Base-by-base conservation (phyloP, 2,113 vertebrate genomes). In the Mesocricetus auratus region DNA sequence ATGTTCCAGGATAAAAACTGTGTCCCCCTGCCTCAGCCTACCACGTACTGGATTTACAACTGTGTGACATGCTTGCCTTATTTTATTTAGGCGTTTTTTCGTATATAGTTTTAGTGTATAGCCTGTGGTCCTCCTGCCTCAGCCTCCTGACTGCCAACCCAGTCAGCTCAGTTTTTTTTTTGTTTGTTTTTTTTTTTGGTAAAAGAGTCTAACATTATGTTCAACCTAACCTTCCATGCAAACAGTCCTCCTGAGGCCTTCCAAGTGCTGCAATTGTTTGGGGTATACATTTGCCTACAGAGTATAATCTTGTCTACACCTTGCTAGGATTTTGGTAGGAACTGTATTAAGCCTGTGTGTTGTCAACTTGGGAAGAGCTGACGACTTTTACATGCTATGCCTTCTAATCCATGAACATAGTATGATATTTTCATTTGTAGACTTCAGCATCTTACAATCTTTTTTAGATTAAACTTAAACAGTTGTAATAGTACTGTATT, bases 401-500 rank as follows among this genome's bases (percentile, higher is more conserved):
- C 24, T 85, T 66, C 60, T 17, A 45, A 10, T 62, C 58, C 81
- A 47, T 45, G 42, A 77, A 26, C 24, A 77, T 29, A 15, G 2
- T 75, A 31, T 50, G 45, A 47, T 29, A 77, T 16, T 50, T 75
- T 39, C 71, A 82, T 39, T 64, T 64, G 39, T 64, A 85, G 39
- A 31, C 58, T 42, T 62, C 8, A 45, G 58, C 26, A 64, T 58
- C 3, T n/a, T 58, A 36, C 7, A 47, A 9, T 81, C 21, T 62
- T 92, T n/a, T 91, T 82, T 89, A 39, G 36, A 66, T 93, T 94
- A 95, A 81, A 50, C 11, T 24, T 31, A 56, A 81, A 26, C 31
- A 75, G 10, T 45, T 82, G 16, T 73, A 92, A 36, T 74, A 33
- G 64, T 75, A 53, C 31, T 71, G 1, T 56, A 10, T 11, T 53